Conservation (phyloP, 1,140 invertebrate species). For the Diabrotica virgifera region DNA sequence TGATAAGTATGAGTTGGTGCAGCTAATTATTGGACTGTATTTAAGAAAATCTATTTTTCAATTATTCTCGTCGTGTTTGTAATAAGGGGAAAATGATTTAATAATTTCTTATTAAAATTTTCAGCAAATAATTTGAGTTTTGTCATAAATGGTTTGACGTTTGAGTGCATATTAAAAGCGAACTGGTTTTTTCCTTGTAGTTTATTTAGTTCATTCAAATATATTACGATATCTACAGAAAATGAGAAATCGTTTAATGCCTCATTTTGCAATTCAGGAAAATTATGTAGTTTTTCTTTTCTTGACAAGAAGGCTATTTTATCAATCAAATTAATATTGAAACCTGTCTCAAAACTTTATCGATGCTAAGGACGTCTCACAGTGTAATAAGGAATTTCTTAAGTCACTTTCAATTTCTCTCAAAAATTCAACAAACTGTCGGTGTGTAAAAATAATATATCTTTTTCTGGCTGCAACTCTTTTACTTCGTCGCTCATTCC, state of each 20-base stretch:
- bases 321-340: too few relatives aligned
- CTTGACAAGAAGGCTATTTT: neutral
- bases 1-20: too few relatives aligned
- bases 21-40: conserved; percentile 19
- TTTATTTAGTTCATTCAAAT: conserved; percentile 23
- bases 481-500: too few relatives aligned
- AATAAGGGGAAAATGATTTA: conserved; percentile 19
- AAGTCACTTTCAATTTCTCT: neutral
- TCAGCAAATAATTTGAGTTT: conserved; percentile 21
- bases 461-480: too few relatives aligned
- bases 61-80: conserved; percentile 15
- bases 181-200: conserved; percentile 14
- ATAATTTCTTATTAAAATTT: conserved; percentile 21
- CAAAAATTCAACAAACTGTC: neutral
- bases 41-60: conserved; percentile 23
- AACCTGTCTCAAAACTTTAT: too few relatives aligned
- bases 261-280: conserved; percentile 7
- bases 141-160: conserved; percentile 19
- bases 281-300: neutral
- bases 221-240: conserved; percentile 18
- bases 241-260: conserved; percentile 17
- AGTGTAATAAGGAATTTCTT: neutral
- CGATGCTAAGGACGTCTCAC: neutral
- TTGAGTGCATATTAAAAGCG: conserved; percentile 23
- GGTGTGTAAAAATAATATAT: too few relatives aligned